Evolutionary conservation across 2,113 vertebrate species (phyloP), one percentile per base, ranked within the genome.

Genomic region (Oriolus oriolus): DNA sequence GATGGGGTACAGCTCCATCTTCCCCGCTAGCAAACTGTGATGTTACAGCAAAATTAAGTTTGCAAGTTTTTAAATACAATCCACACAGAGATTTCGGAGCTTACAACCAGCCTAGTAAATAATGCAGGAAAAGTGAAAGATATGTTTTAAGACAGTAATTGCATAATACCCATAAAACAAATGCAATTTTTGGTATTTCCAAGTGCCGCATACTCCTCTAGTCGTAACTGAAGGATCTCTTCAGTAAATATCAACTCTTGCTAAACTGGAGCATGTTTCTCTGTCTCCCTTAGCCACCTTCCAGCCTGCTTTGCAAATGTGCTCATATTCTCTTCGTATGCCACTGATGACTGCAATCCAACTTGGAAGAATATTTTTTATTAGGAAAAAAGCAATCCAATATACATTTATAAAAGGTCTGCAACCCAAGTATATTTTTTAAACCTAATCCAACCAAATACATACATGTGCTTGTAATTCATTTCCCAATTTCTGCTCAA

Each of bases 91-190:
- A 69, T 82, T 87, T 70, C 21, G 41, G 35, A 53, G n/a, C 93
- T 97, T 82, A 73, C 82, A 87, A 61, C 44, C 19, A 63, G 37
- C n/a, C 44, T 76, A n/a, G 53, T 91, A 95, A 97, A 93, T 94
- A 96, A 82, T 60, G 49, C 79, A 79, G 42, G 60, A 45, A 76
- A 93, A 90, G 31, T 53, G 71, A 80, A 79, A 83, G 54, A 69
- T 49, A 27, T 69, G 18, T 26, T 91, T 90, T 94, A 76, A 74
- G 74, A 73, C 68, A 90, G 81, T 64, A 90, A 83, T 95, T 88
- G 53, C 75, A 76, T 90, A 82, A 87, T 60, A 17, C 26, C 44
- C 57, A 53, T 79, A 45, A 90, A 91, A 93, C 60, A 89, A 16
- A 41, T 21, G 26, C 4, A 2, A 45, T 85, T 91, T 94, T 49